These are phyloP conservation scores for Mobula hypostoma DNA, from an alignment of 2,113 vertebrate genomes.

Conservation along the genomic window DNA sequence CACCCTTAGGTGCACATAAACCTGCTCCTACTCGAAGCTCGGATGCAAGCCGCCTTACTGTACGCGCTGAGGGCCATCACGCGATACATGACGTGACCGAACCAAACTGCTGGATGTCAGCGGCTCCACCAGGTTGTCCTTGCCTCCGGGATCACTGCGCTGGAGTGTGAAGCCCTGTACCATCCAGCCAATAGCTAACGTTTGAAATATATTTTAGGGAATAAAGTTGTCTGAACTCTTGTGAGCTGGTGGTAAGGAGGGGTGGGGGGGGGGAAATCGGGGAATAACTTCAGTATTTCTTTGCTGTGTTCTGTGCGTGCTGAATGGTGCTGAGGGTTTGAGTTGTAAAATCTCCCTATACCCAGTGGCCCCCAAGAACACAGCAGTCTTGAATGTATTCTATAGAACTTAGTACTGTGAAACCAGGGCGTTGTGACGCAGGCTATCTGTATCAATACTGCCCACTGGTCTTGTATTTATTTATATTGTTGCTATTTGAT, in stretches of 20 bases:
- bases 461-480: neutral
- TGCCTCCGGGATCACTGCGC: neutral
- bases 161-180: neutral
- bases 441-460: neutral
- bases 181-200: neutral
- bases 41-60: constrained; percentile 85
- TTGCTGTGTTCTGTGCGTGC: neutral
- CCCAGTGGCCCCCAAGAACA: neutral
- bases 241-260: neutral
- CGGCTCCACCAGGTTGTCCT: neutral
- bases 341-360: neutral
- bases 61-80: constrained; percentile 79
- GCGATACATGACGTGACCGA: constrained; percentile 66
- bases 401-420: constrained; percentile 16
- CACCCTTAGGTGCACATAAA: constrained; percentile 78
- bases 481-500: neutral
- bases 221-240: neutral
- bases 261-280: neutral
- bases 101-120: too few relatives aligned
- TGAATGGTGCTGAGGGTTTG: neutral
- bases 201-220: neutral
- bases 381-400: neutral
- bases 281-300: neutral
- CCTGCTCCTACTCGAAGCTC: constrained; percentile 82
- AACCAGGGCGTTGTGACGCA: neutral